A percentile compares a stretch with the other conserved stretches of the same genome.
Evolutionary conservation across 2,888 invertebrate genomes (phyloP).

Genomic region (Alloplasta piceator): DNA sequence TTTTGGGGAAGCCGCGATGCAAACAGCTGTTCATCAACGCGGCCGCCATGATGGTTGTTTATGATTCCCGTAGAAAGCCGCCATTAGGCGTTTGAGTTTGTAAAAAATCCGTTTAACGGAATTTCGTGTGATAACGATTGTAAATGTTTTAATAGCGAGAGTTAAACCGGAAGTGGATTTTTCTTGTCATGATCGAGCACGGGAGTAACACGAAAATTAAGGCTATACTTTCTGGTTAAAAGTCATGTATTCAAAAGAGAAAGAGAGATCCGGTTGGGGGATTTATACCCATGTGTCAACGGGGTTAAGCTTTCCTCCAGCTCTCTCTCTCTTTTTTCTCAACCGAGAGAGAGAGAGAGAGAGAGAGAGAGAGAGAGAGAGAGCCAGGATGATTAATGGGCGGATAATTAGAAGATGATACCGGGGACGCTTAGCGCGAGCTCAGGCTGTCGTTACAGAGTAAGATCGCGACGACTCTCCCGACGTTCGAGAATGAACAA

Average conservation of each 20-base stretch:
- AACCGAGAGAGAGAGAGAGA: neutral
- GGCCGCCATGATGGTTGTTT: no score
- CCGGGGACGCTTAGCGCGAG: conserved; percentile 54
- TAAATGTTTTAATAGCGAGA: no score
- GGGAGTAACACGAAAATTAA: neutral
- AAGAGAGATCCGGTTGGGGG: conserved; percentile 38
- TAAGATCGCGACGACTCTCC: conserved; percentile 21
- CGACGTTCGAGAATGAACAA: neutral
- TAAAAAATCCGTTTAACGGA: no score
- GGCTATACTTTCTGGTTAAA: conserved; percentile 3
- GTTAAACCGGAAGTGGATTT: conserved; percentile 32
- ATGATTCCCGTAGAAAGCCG: no score
- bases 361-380: no score
- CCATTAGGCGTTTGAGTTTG: no score
- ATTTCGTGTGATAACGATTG: no score
- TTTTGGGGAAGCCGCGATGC: no score
- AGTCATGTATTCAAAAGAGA: conserved; percentile 17
- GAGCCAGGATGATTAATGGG: conserved; percentile 78
- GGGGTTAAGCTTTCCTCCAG: conserved; percentile 40
- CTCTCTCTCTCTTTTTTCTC: conserved; percentile 23
- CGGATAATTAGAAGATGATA: conserved; percentile 82
- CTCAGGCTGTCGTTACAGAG: conserved; percentile 13
- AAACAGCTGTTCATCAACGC: no score
- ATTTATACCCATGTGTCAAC: conserved; percentile 59
- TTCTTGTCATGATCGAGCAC: neutral